Evolutionary conservation across 64 coral and sea anemone genomes (phyloP).

Genomic region (Stylophora pistillata): DNA sequence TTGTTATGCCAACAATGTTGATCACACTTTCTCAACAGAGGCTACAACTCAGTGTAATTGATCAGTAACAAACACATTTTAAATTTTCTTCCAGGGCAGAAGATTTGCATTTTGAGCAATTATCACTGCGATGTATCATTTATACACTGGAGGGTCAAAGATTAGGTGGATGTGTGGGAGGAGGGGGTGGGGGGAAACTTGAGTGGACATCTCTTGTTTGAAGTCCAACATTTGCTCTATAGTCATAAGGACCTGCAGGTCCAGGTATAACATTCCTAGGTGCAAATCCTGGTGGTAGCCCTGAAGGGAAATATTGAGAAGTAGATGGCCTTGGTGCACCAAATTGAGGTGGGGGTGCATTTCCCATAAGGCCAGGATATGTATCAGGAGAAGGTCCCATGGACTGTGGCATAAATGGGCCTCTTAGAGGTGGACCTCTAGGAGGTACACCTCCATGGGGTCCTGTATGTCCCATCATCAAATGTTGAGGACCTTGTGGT

Average conservation of each 20-base stretch:
- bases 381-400: background rate
- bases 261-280: background rate
- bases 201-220: background rate
- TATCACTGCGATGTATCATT: background rate
- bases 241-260: background rate
- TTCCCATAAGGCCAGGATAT: background rate
- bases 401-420: background rate
- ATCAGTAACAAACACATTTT: too few relatives aligned
- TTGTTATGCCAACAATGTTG: too few relatives aligned
- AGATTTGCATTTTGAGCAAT: too few relatives aligned
- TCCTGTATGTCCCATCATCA: background rate
- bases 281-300: background rate
- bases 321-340: background rate
- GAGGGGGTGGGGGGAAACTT: background rate
- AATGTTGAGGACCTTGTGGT: background rate
- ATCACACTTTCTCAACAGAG: too few relatives aligned
- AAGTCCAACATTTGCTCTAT: background rate
- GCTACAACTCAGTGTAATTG: too few relatives aligned
- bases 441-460: background rate
- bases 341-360: background rate
- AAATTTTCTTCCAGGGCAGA: too few relatives aligned
- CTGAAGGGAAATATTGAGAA: background rate
- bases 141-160: background rate
- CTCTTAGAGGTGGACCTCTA: background rate
- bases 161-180: background rate